Evolutionary conservation across 2,797 vertebrate genomes (phyloP).

Genomic region (Lindbergichthys nudifrons): DNA sequence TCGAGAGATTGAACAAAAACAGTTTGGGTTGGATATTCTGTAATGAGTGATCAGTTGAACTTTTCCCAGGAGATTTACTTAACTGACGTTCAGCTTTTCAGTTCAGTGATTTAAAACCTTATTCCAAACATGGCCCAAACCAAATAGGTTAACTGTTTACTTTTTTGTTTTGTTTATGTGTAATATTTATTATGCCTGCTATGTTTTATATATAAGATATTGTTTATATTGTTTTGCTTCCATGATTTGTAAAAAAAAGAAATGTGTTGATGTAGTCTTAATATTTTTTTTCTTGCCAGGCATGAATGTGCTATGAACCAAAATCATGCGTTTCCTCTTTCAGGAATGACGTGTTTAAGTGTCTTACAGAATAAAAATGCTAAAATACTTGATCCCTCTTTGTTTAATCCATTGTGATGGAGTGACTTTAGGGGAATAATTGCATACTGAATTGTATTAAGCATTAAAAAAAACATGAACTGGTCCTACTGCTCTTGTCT

Average conservation of each 20-base stretch:
- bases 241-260: constrained; percentile 71
- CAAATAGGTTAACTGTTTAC: constrained; percentile 82
- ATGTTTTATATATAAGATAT: constrained; percentile 85
- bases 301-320: constrained; percentile 82
- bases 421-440: constrained; percentile 29
- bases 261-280: constrained; percentile 77
- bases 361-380: constrained; percentile 80
- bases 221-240: constrained; percentile 83
- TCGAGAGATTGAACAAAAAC: constrained; percentile 31
- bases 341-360: constrained; percentile 78
- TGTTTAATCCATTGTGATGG: constrained; percentile 70
- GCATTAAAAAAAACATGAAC: constrained; percentile 41
- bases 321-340: constrained; percentile 78
- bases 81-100: constrained; percentile 57
- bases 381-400: constrained; percentile 64
- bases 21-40: constrained; percentile 58
- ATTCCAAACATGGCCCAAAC: constrained; percentile 72
- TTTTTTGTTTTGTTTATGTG: constrained; percentile 74
- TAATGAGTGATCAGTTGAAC: constrained; percentile 42
- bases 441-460: constrained; percentile 12
- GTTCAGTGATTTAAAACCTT: constrained; percentile 43
- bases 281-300: constrained; percentile 71
- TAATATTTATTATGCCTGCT: constrained; percentile 88
- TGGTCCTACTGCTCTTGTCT: neutral
- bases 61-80: constrained; percentile 49